Evolutionary conservation across 2,888 invertebrate species (phyloP).

Genomic region (Colletes collaris): DNA sequence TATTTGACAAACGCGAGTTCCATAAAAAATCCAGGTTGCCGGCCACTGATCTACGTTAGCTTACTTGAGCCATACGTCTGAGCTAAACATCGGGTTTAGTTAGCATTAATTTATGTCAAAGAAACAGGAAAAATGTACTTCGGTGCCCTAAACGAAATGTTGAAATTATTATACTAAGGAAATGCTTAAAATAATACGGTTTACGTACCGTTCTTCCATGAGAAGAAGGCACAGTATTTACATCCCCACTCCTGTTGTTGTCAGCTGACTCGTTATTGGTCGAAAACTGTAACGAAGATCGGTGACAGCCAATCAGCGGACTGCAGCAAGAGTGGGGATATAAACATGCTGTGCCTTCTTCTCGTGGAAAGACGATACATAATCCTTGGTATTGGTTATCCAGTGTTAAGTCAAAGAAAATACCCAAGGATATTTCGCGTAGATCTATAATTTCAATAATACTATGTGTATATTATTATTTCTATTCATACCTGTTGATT

Average conservation of each 20-base stretch:
- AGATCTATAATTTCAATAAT: background rate
- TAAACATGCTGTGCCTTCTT: too few species aligned
- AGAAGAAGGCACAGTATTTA: too few species aligned
- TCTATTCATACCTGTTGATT: slow-evolving; percentile 15
- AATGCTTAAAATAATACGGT: background rate
- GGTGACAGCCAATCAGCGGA: too few species aligned
- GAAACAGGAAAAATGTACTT: background rate
- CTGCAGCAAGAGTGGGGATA: too few species aligned
- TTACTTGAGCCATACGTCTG: slow-evolving; percentile 2
- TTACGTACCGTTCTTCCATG: background rate
- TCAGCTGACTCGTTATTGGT: too few species aligned
- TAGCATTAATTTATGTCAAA: slow-evolving; percentile 14
- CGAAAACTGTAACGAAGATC: too few species aligned
- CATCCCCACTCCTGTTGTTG: too few species aligned
- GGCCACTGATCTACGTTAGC: background rate
- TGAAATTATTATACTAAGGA: slow-evolving; percentile 1
- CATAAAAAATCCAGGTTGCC: too few species aligned
- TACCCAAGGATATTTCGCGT: slow-evolving; percentile 12
- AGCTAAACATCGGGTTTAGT: slow-evolving; percentile 10
- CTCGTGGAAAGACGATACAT: background rate
- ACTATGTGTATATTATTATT: slow-evolving; percentile 17
- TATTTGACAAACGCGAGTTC: too few species aligned
- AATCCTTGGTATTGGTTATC: slow-evolving; percentile 14
- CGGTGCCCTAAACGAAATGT: background rate
- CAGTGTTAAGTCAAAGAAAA: slow-evolving; percentile 1